phyloP scores from a whole-genome alignment of 2,888 invertebrate genomes.

The Caenorhabditis sinica region DNA sequence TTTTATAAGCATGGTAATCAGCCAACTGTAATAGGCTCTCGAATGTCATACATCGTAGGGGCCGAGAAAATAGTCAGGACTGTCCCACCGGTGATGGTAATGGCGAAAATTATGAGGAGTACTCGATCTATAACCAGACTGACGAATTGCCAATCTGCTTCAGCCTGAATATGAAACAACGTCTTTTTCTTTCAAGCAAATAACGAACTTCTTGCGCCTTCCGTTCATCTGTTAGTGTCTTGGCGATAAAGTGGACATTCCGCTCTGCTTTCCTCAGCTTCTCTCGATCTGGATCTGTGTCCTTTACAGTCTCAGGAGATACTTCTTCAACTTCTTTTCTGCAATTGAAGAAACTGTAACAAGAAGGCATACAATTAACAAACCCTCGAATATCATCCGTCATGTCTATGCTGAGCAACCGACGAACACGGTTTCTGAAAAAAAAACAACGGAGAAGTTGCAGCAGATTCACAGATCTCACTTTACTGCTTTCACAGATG shows the following conservation, averaged over 20 bases:
- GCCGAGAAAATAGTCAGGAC: conserved; percentile 75
- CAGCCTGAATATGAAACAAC: conserved; percentile 71
- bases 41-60: conserved; percentile 75
- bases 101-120: conserved; percentile 77
- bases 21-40: conserved; percentile 38
- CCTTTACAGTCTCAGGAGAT: conserved; percentile 48
- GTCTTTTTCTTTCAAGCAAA: background rate
- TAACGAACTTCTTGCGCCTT: conserved; percentile 75
- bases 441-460: background rate
- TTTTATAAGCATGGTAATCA: background rate
- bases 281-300: conserved; percentile 65
- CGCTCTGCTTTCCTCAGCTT: conserved; percentile 74
- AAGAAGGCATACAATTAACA: no score
- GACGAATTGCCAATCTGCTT: conserved; percentile 82
- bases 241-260: conserved; percentile 82
- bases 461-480: background rate
- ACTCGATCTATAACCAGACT: conserved; percentile 81
- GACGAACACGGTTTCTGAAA: conserved; percentile 59
- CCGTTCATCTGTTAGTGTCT: conserved; percentile 72
- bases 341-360: conserved; percentile 2
- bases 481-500: conserved; percentile 64
- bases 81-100: conserved; percentile 74
- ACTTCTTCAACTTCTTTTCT: conserved; percentile 53
- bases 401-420: conserved; percentile 62
- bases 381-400: no score